Evolutionary conservation across 1,140 invertebrate genomes (phyloP), one percentile per base, ranked within the genome.

Genomic region (Thaumatotibia leucotreta): DNA sequence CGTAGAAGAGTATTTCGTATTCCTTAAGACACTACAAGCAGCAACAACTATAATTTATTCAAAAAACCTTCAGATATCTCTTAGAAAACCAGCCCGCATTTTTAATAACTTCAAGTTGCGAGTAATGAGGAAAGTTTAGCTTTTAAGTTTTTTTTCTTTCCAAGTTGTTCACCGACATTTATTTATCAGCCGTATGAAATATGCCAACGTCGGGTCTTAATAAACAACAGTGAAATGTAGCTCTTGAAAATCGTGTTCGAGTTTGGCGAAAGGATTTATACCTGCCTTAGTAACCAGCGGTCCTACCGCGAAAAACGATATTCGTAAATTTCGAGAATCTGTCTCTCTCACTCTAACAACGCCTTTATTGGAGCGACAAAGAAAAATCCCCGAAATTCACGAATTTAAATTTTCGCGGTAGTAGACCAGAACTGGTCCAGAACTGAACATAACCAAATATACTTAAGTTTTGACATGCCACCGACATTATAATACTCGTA

Each of bases 131-230:
- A 58, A 58, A 58, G 52, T 58, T 58, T 27, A 27, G 11, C 14
- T 58, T 58, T 58, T 23, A 24, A 58, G 24, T 31, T 58, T 24
- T 58, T 23, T 24, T 58, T 29, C 52, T 27, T 27, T 58, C n/a
- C 6, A 54, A 54, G 50, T 54, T 24, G 23, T 24, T 54, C 22
- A 52, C 50, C 23, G 23, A 14, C 52, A 27, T 58, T 58, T 58
- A 58, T 58, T 58, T 58, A 58, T 58, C 52, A 58, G 52, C 6
- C 27, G 23, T 29, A 58, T 58, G 24, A 31, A 58, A 58, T 58
- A 58, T 58, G 52, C 24, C 24, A 58, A 58, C 52, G 24, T 58
- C 39, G 24, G 39, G 29, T 58, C 52, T 58, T 45, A 58, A 17
- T 58, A 58, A 58, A 58, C 39, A 45, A 20, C 17, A 4, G 17